These are phyloP conservation scores for Trigoniulus corallinus DNA, from an alignment of 1,140 invertebrate species.

Conservation along the genomic window DNA sequence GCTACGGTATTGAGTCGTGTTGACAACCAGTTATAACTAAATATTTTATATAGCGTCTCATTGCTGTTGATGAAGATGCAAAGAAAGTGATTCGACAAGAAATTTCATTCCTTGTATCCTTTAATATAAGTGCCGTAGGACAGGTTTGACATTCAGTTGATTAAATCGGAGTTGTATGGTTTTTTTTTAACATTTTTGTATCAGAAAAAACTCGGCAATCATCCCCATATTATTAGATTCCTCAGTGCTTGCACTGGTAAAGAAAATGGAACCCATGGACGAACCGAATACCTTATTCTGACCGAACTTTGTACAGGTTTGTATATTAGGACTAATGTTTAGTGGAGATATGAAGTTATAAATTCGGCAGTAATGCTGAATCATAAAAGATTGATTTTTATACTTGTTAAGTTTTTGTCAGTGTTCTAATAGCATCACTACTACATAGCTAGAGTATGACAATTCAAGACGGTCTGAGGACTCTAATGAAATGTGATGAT, in stretches of 20 bases:
- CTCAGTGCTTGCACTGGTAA: constrained; percentile 32
- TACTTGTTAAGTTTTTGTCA: neutral
- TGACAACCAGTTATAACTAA: no score
- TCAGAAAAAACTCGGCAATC: constrained; percentile 34
- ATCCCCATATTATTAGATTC: constrained; percentile 36
- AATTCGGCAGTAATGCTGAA: no score
- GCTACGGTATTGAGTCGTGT: no score
- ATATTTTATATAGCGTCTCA: constrained; percentile 26
- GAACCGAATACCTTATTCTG: constrained; percentile 33
- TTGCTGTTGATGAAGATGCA: constrained; percentile 33
- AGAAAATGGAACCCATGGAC: constrained; percentile 28
- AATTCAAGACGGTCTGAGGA: neutral
- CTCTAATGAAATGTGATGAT: constrained; percentile 5
- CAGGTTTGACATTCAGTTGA: neutral
- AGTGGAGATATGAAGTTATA: neutral
- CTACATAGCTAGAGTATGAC: no score
- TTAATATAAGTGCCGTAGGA: constrained; percentile 4
- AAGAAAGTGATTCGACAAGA: constrained; percentile 31
- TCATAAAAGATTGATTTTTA: no score
- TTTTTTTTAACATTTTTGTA: constrained; percentile 3
- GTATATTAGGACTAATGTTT: neutral
- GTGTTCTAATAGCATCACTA: no score
- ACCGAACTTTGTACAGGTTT: constrained; percentile 36
- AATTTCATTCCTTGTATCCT: constrained; percentile 32
- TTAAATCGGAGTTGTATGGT: constrained; percentile 1